A percentile compares a stretch with the other conserved stretches of the same genome.
phyloP scores from a whole-genome alignment of 2,888 invertebrate genomes.

The Dyspetes luteomarginatus region DNA sequence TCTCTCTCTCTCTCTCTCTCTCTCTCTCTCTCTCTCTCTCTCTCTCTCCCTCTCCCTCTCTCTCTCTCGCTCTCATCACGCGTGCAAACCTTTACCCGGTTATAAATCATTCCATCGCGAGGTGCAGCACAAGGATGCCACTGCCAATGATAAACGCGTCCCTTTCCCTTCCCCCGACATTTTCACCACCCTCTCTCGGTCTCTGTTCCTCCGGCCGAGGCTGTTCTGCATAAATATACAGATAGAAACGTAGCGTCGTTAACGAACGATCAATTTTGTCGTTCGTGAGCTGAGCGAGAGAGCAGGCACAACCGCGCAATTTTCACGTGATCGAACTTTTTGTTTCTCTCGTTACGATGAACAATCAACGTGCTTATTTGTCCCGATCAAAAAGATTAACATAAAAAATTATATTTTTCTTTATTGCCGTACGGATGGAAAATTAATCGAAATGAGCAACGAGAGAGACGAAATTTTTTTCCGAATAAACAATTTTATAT shows the following conservation, averaged over 20 bases:
- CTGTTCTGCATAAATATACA: constrained; percentile 40
- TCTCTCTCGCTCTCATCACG: background rate
- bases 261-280: constrained; percentile 59
- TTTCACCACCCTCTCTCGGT: constrained; percentile 2
- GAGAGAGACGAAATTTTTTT: no score
- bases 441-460: background rate
- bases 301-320: constrained; percentile 8
- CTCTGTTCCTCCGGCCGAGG: constrained; percentile 19
- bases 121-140: constrained; percentile 58
- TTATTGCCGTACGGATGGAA: constrained; percentile 8
- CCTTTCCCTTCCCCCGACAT: background rate
- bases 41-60: background rate
- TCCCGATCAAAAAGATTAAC: constrained; percentile 28
- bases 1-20: background rate
- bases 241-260: constrained; percentile 48
- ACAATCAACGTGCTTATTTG: constrained; percentile 39
- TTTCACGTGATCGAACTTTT: constrained; percentile 11
- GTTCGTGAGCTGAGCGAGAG: constrained; percentile 12
- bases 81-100: constrained; percentile 43
- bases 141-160: constrained; percentile 62
- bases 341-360: background rate
- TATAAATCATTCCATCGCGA: constrained; percentile 62
- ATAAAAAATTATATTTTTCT: constrained; percentile 21
- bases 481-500: no score
- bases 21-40: constrained; percentile 10